Conservation (phyloP, 2,888 invertebrate species). For the Atethmia centrago region DNA sequence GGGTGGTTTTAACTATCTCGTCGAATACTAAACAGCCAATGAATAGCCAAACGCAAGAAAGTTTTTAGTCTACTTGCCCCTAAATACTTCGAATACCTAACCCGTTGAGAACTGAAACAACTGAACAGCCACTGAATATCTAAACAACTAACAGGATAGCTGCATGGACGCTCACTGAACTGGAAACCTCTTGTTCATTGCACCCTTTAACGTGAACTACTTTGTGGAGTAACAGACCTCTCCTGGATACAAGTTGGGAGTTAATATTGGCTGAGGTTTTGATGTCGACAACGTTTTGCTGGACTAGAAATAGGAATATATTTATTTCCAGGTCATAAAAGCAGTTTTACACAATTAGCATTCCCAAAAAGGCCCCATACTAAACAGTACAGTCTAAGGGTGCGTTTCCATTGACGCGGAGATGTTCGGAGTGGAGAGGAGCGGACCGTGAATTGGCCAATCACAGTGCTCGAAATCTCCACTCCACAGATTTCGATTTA, state of each 20-base stretch:
- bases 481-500: too few relatives aligned
- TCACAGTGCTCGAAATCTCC: too few relatives aligned
- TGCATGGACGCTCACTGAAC: conserved; percentile 46
- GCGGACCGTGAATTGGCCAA: too few relatives aligned
- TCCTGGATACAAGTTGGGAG: not conserved
- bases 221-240: conserved; percentile 28
- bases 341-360: too few relatives aligned
- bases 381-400: too few relatives aligned
- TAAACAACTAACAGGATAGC: conserved; percentile 21
- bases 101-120: conserved; percentile 18
- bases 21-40: not conserved
- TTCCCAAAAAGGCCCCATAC: too few relatives aligned
- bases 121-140: conserved; percentile 25
- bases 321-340: not conserved
- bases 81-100: conserved; percentile 18
- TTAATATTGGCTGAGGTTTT: not conserved
- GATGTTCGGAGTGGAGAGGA: too few relatives aligned
- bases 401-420: too few relatives aligned
- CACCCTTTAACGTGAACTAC: conserved; percentile 44
- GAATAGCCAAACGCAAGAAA: not conserved
- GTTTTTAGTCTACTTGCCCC: not conserved
- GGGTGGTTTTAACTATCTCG: too few relatives aligned
- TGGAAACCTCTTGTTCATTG: conserved; percentile 52
- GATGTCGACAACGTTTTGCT: not conserved
- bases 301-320: not conserved